Conservation (phyloP, 1,140 invertebrate genomes). For the Micrasema longulum region DNA sequence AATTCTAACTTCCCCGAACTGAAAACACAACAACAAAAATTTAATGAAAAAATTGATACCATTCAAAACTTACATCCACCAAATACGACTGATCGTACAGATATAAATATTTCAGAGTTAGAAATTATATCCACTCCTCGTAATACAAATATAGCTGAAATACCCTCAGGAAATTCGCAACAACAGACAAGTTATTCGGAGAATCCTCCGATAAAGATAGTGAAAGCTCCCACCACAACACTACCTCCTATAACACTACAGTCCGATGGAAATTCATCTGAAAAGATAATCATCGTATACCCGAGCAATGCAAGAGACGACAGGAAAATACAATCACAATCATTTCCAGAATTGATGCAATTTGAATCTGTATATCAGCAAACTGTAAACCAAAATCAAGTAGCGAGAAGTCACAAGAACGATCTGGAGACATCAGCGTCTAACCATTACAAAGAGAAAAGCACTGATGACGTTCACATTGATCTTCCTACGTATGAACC, state of each 20-base stretch:
- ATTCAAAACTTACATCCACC: constrained; percentile 63
- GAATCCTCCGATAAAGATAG: constrained; percentile 54
- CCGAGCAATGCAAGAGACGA: constrained; percentile 65
- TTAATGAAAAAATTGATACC: constrained; percentile 65
- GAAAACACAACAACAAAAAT: constrained; percentile 66
- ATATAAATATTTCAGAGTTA: neutral
- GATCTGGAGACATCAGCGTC: constrained; percentile 36
- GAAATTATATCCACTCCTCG: neutral
- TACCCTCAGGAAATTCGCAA: neutral
- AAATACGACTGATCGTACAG: constrained; percentile 39
- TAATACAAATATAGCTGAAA: neutral
- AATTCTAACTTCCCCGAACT: constrained; percentile 28
- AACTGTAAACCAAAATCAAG: constrained; percentile 55
- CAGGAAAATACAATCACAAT: constrained; percentile 64
- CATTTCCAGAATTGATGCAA: constrained; percentile 64
- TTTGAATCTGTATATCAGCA: constrained; percentile 65
- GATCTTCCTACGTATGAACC: constrained; percentile 65
- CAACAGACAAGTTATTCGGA: constrained; percentile 23
- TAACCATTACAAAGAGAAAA: constrained; percentile 30
- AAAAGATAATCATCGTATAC: constrained; percentile 67
- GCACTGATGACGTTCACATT: constrained; percentile 56
- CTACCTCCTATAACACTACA: constrained; percentile 62
- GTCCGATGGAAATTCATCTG: constrained; percentile 57
- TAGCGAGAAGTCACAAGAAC: constrained; percentile 41
- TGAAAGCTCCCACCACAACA: constrained; percentile 62